Conservation (phyloP, 2,888 invertebrate species). For the Epistrophella euchroma region DNA sequence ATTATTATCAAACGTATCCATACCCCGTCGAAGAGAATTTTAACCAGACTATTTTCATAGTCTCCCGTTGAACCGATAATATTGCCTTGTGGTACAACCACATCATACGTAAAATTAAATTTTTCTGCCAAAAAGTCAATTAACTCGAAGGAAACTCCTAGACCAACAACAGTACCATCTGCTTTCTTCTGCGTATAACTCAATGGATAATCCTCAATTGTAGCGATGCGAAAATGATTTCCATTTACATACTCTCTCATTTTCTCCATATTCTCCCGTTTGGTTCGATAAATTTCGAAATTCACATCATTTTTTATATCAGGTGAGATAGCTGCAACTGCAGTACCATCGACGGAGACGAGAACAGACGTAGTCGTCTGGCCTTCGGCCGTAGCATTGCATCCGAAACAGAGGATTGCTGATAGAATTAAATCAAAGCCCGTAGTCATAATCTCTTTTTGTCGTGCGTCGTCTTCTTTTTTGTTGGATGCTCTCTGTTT, state of each 20-base stretch:
- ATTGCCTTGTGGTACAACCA: slow-evolving; percentile 87
- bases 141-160: slow-evolving; percentile 90
- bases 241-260: slow-evolving; percentile 81
- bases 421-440: slow-evolving; percentile 81
- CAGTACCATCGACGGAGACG: not conserved
- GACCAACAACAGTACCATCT: slow-evolving; percentile 86
- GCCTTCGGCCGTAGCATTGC: slow-evolving; percentile 77
- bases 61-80: slow-evolving; percentile 85
- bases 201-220: slow-evolving; percentile 86
- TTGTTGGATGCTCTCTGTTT: not conserved
- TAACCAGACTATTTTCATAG: slow-evolving; percentile 87
- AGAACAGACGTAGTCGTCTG: slow-evolving; percentile 52
- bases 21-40: slow-evolving; percentile 87
- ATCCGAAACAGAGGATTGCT: slow-evolving; percentile 80
- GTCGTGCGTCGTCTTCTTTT: slow-evolving; percentile 4
- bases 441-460: slow-evolving; percentile 38
- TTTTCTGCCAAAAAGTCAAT: slow-evolving; percentile 88
- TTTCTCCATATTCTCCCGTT: slow-evolving; percentile 76
- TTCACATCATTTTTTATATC: slow-evolving; percentile 50
- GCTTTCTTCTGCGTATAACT: slow-evolving; percentile 84
- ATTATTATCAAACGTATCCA: slow-evolving; percentile 72
- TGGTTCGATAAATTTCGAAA: slow-evolving; percentile 77
- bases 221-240: slow-evolving; percentile 81
- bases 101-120: slow-evolving; percentile 90
- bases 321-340: slow-evolving; percentile 64